Conservation (phyloP, 2,797 vertebrate species). For the Astyanax mexicanus region DNA sequence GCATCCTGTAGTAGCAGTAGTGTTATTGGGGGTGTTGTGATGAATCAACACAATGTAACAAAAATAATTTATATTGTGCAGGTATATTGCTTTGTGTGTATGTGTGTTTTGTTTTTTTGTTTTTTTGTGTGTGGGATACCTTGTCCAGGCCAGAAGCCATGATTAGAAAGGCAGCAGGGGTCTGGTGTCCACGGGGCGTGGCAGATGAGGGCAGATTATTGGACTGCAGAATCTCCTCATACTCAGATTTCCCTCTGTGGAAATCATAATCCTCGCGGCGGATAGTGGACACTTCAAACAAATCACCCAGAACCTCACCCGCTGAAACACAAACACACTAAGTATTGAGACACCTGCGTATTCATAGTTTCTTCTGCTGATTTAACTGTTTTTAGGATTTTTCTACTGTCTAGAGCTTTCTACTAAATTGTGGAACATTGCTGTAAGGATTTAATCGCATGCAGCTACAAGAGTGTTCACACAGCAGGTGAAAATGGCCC, state of each 20-base stretch:
- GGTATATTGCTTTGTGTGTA: too few species aligned
- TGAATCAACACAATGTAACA: too few species aligned
- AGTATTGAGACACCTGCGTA: too few species aligned
- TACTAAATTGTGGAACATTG: too few species aligned
- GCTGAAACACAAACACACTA: constrained; percentile 64
- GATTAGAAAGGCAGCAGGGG: constrained; percentile 85
- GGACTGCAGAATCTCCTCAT: constrained; percentile 83
- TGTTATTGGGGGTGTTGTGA: too few species aligned
- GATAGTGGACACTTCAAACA: constrained; percentile 84
- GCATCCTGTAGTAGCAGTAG: not conserved
- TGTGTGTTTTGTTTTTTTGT: too few species aligned
- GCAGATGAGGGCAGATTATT: constrained; percentile 82
- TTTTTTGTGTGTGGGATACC: constrained; percentile 71
- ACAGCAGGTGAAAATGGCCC: too few species aligned
- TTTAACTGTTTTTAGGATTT: too few species aligned
- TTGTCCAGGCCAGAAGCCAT: constrained; percentile 84
- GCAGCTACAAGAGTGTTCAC: too few species aligned
- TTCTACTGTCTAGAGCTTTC: too few species aligned
- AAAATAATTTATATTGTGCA: not conserved
- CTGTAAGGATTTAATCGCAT: too few species aligned
- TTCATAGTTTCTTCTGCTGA: too few species aligned
- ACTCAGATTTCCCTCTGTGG: constrained; percentile 85
- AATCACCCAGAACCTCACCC: constrained; percentile 79
- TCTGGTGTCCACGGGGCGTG: constrained; percentile 83
- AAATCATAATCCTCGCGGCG: constrained; percentile 84